A percentile compares a stretch with the other conserved stretches of the same genome.
These are phyloP conservation scores for Molossus alvarezi DNA, from an alignment of 2,797 vertebrate genomes.

Conservation along the genomic window DNA sequence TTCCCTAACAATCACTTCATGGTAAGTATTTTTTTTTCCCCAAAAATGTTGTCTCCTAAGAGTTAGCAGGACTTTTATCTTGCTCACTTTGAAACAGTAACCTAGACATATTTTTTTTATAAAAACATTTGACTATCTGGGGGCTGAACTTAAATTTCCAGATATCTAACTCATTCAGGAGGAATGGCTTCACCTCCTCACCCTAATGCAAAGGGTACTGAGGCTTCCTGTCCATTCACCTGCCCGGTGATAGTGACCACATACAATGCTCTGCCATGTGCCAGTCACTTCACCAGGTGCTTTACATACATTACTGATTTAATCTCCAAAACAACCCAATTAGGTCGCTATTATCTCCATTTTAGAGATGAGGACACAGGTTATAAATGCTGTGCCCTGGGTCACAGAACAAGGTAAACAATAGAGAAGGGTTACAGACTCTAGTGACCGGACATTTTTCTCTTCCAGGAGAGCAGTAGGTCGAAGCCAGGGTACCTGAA, in stretches of 20 bases:
- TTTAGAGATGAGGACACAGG: conserved; percentile 27
- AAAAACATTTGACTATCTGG: not conserved
- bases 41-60: not conserved
- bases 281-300: not conserved
- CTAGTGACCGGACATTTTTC: not conserved
- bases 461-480: conserved; percentile 44
- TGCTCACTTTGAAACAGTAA: conserved; percentile 15
- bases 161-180: not conserved
- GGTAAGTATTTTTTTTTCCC: not conserved
- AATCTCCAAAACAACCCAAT: not conserved
- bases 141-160: not conserved
- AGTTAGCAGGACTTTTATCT: conserved; percentile 34
- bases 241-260: not conserved
- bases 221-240: not conserved
- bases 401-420: conserved; percentile 34
- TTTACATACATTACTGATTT: conserved; percentile 5
- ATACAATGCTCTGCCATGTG: not conserved
- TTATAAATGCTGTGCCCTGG: not conserved
- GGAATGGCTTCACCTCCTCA: not conserved
- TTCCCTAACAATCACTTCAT: conserved; percentile 53
- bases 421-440: conserved; percentile 2
- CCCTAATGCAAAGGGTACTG: not conserved
- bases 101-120: conserved; percentile 41
- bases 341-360: not conserved
- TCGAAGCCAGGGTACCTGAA: conserved; percentile 7